Base-by-base conservation (phyloP, 2,888 invertebrate species). In the Pelosia muscerda region DNA sequence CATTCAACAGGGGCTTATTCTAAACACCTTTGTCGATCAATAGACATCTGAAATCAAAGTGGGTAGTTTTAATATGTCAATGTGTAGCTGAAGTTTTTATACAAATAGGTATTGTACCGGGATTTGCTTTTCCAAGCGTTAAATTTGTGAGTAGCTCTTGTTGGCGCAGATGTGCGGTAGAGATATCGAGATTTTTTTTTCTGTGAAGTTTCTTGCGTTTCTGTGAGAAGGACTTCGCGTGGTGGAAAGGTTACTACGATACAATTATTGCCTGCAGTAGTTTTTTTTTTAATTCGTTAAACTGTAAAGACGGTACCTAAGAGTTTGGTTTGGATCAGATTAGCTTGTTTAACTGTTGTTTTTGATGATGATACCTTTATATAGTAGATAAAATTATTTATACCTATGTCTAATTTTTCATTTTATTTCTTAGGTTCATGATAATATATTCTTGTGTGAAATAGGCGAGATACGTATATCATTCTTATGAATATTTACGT, bases 141-240 rank as follows among this genome's bases (percentile, higher is more conserved):
- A 90, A 93, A 94, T 92, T 91, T 91, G 81, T 80, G 87, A 91
- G 90, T 87, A 88, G 88, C 71, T 13, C 85, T 73, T 79, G 83
- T 78, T 69, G 38, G 65, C 59, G 66, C 74, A 74, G 87, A 88
- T 90, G 90, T 90, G 82, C 66, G 65, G 66, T 61, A 65, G 67
- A 74, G 74, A 71, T 72, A 23, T 49, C 38, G n/a, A 26, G 49
- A 4, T 53, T 28, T 59, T 42, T 57, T 49, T 49, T 49, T 60
- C n/a, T 60, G 15, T 25, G 26, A 26, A 62, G n/a, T 28, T 53
- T 23, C 49, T 64, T 22, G n/a, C 0, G 19, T 28, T 57, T 64
- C 26, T 42, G n/a, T 26, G 42, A 25, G 19, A 25, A 42, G 11
- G 0, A 49, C 26, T 42, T 25, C 25, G 10, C 19, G 8, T 49